Conservation (phyloP, 2,797 vertebrate species). For the Acridotheres tristis region DNA sequence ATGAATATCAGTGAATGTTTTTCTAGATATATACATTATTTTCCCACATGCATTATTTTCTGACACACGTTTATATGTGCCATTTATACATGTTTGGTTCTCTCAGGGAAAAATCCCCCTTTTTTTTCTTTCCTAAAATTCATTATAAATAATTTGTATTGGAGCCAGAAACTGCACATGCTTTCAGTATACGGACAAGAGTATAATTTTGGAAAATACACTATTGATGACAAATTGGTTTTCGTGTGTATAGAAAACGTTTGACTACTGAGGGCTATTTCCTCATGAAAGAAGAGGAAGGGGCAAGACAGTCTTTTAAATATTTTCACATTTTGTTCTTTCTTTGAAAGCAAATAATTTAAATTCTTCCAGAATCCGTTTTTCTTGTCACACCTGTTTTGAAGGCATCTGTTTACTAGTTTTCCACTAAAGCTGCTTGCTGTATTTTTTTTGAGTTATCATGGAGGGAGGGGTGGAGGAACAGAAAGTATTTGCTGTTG, state of each 20-base stretch:
- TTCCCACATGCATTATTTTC: constrained; percentile 11
- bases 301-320: neutral
- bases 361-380: neutral
- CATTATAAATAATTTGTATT: constrained; percentile 9
- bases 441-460: neutral
- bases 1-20: constrained; percentile 22
- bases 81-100: neutral
- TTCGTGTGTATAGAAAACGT: neutral
- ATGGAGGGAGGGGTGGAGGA: neutral
- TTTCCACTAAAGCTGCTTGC: constrained; percentile 16
- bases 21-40: neutral
- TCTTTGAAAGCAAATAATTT: neutral
- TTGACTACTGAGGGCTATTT: neutral
- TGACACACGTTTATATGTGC: neutral
- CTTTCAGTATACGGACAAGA: constrained; percentile 37
- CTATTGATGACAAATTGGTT: neutral
- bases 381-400: constrained; percentile 53
- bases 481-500: neutral
- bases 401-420: neutral
- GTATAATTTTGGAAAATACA: constrained; percentile 20
- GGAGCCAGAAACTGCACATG: constrained; percentile 32
- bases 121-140: constrained; percentile 5
- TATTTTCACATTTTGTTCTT: neutral
- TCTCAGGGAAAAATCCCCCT: neutral
- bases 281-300: neutral